A percentile compares a stretch with the other conserved stretches of the same genome.
These are phyloP conservation scores for Lepetodrilus schrolli DNA, from an alignment of 2,888 invertebrate species.

Conservation along the genomic window DNA sequence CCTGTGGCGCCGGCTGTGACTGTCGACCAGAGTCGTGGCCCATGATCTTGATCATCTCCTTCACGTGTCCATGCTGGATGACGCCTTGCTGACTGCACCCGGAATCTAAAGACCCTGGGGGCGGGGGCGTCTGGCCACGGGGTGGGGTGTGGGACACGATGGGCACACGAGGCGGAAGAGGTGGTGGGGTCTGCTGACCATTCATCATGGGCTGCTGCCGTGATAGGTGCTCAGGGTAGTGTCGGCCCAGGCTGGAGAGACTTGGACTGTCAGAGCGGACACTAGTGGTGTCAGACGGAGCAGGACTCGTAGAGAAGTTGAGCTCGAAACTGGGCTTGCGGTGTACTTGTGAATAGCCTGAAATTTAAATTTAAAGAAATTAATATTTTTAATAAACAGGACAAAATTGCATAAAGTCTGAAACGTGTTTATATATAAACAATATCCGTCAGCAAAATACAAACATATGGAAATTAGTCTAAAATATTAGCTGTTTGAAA, in stretches of 20 bases:
- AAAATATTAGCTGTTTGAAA: too few relatives aligned
- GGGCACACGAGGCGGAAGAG: constrained; percentile 63
- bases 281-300: constrained; percentile 89
- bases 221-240: constrained; percentile 16
- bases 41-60: constrained; percentile 85
- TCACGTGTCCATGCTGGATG: constrained; percentile 77
- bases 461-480: too few relatives aligned
- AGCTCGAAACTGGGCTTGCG: constrained; percentile 92
- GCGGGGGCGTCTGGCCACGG: constrained; percentile 52
- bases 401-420: too few relatives aligned
- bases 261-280: constrained; percentile 75
- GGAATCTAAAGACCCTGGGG: constrained; percentile 35
- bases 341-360: too few relatives aligned
- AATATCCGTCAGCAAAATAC: too few relatives aligned
- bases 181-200: constrained; percentile 78
- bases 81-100: constrained; percentile 20
- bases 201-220: constrained; percentile 44
- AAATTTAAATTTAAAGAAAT: too few relatives aligned
- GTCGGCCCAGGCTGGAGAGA: constrained; percentile 37
- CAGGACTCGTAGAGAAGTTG: constrained; percentile 87
- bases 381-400: too few relatives aligned
- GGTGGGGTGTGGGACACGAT: constrained; percentile 44
- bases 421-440: too few relatives aligned
- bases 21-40: constrained; percentile 80
- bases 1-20: constrained; percentile 34